These are phyloP conservation scores for Idaea biselata DNA, from an alignment of 2,888 invertebrate species.

Conservation along the genomic window DNA sequence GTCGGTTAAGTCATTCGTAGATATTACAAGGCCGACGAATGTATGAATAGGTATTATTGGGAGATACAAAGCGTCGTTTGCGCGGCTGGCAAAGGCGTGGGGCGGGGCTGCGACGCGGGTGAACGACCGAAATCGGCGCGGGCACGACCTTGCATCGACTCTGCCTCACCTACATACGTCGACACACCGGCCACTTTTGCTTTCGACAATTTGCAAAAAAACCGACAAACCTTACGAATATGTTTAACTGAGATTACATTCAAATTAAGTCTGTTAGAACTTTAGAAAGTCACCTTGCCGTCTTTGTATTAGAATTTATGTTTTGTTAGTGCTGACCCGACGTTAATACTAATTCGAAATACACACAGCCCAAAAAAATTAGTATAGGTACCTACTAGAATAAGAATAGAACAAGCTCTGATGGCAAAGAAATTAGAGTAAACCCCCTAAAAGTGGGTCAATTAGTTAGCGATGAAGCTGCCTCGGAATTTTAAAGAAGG, in stretches of 20 bases:
- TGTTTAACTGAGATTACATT: conserved; percentile 15
- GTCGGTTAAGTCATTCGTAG: conserved; percentile 4
- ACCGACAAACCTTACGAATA: conserved; percentile 35
- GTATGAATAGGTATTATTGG: conserved; percentile 2
- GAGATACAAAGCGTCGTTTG: neutral
- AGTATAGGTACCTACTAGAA: neutral
- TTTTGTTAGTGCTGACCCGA: conserved; percentile 11
- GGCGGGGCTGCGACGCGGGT: conserved; percentile 45
- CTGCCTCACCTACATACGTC: conserved; percentile 76
- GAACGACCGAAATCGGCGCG: conserved; percentile 77
- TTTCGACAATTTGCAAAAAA: conserved; percentile 77
- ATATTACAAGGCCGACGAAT: neutral
- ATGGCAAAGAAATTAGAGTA: conserved; percentile 16
- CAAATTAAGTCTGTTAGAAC: neutral
- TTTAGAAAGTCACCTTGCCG: neutral
- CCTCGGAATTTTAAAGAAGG: conserved; percentile 50
- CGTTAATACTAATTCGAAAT: neutral
- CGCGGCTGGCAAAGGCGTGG: neutral
- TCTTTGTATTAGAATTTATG: conserved; percentile 14
- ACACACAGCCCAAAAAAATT: neutral
- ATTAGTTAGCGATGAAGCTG: conserved; percentile 47
- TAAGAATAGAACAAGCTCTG: neutral
- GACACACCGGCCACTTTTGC: conserved; percentile 73
- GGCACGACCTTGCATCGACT: conserved; percentile 75
- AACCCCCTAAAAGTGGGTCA: conserved; percentile 66